These are phyloP conservation scores for Odobenus rosmarus DNA, from an alignment of 2,113 vertebrate species.

Conservation along the genomic window DNA sequence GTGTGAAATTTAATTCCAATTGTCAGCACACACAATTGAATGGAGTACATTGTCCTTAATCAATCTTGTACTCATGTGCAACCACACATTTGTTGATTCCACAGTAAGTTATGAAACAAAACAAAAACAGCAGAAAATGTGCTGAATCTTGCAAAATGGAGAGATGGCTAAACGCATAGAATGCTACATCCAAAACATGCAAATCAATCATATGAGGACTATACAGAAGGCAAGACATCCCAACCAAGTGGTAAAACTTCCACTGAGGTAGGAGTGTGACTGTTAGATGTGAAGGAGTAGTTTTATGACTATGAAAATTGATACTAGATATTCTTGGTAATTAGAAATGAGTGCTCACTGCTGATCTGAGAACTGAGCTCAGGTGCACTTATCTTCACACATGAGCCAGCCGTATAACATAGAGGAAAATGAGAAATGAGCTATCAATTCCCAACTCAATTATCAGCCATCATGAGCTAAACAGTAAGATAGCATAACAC, in stretches of 20 bases:
- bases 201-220: not conserved
- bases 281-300: slow-evolving; percentile 15
- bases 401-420: slow-evolving; percentile 55
- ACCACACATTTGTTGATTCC: slow-evolving; percentile 20
- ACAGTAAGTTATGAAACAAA: slow-evolving; percentile 50
- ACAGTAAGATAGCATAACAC: slow-evolving; percentile 10
- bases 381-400: slow-evolving; percentile 74
- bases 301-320: slow-evolving; percentile 26
- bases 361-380: slow-evolving; percentile 70
- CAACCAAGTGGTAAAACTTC: slow-evolving; percentile 26
- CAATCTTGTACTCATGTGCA: not conserved
- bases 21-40: slow-evolving; percentile 19
- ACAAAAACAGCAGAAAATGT: slow-evolving; percentile 57
- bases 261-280: not conserved
- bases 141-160: slow-evolving; percentile 25
- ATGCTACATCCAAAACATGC: not conserved
- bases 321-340: slow-evolving; percentile 61
- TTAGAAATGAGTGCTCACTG: slow-evolving; percentile 69
- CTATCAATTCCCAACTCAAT: slow-evolving; percentile 80
- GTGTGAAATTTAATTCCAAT: slow-evolving; percentile 33
- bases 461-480: slow-evolving; percentile 62
- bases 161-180: not conserved
- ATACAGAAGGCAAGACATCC: not conserved
- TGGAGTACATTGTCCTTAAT: not conserved
- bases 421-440: slow-evolving; percentile 78